phyloP scores from a whole-genome alignment of 2,797 vertebrate genomes.

The Phataginus tetradactyla region DNA sequence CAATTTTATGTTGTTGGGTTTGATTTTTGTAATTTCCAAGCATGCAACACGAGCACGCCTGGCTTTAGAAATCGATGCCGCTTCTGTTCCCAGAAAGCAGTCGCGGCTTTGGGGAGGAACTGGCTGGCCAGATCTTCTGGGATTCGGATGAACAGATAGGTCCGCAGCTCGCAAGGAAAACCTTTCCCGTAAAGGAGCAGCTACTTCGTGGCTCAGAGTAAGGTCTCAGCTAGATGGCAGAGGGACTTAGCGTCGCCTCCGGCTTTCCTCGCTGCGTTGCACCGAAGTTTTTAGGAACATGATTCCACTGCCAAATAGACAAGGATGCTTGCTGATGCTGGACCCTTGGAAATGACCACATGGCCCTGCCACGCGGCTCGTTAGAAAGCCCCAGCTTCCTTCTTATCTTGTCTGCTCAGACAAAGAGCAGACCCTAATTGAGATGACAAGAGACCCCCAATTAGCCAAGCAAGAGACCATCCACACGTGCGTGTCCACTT shows the following conservation, averaged over 20 bases:
- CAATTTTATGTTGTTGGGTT: background rate
- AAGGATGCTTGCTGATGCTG: background rate
- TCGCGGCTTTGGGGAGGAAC: background rate
- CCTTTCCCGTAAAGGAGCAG: background rate
- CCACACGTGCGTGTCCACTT: background rate
- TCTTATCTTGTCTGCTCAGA: constrained; percentile 85
- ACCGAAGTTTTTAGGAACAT: background rate
- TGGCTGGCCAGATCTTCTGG: accelerated
- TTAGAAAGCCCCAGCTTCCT: constrained; percentile 80
- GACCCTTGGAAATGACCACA: constrained; percentile 67
- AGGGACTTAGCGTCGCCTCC: accelerated
- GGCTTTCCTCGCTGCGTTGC: background rate
- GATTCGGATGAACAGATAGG: accelerated
- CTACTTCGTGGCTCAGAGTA: accelerated
- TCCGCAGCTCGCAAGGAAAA: background rate
- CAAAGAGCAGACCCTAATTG: constrained; percentile 7
- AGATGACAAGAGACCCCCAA: constrained; percentile 66
- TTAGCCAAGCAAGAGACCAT: constrained; percentile 85
- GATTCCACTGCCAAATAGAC: background rate
- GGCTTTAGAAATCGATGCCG: accelerated
- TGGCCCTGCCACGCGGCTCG: constrained; percentile 57
- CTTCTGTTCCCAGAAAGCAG: background rate
- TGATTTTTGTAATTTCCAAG: background rate
- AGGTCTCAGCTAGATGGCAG: accelerated
- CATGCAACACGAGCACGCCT: accelerated